Percentiles rank a stretch among this genome's conserved stretches.
These are phyloP conservation scores for Nothocercus julius DNA, from an alignment of 2,113 vertebrate species.

Conservation along the genomic window DNA sequence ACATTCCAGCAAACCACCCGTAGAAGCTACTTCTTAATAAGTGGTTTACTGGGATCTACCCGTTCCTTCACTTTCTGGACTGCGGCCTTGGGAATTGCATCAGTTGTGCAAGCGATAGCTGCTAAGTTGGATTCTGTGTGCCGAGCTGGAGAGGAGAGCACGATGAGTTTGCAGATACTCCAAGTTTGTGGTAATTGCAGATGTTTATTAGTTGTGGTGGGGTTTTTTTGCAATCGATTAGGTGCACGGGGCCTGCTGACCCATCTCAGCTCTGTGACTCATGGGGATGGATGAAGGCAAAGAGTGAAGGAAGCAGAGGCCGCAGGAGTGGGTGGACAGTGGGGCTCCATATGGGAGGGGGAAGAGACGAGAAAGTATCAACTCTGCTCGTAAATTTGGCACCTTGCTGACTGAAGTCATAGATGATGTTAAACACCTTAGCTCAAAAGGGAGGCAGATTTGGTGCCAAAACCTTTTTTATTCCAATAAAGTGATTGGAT, in stretches of 20 bases:
- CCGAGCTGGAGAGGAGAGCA: neutral
- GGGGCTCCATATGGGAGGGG: neutral
- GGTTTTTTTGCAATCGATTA: neutral
- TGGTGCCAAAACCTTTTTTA: neutral
- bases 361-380: neutral
- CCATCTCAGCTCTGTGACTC: neutral
- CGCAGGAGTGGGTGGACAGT: neutral
- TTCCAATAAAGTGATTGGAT: neutral
- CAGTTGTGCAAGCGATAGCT: neutral
- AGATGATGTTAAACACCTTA: neutral
- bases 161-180: neutral
- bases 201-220: neutral
- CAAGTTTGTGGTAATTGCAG: neutral
- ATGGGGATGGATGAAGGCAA: neutral
- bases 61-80: neutral
- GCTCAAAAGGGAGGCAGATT: neutral
- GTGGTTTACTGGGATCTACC: neutral
- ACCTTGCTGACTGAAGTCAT: neutral
- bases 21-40: neutral
- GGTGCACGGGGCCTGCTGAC: fast-evolving
- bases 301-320: neutral
- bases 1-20: neutral
- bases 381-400: neutral
- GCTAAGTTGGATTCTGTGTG: neutral
- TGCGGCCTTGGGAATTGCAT: neutral